These are phyloP conservation scores for Hippocampus barbouri DNA, from an alignment of 2,113 vertebrate species.

Conservation along the genomic window DNA sequence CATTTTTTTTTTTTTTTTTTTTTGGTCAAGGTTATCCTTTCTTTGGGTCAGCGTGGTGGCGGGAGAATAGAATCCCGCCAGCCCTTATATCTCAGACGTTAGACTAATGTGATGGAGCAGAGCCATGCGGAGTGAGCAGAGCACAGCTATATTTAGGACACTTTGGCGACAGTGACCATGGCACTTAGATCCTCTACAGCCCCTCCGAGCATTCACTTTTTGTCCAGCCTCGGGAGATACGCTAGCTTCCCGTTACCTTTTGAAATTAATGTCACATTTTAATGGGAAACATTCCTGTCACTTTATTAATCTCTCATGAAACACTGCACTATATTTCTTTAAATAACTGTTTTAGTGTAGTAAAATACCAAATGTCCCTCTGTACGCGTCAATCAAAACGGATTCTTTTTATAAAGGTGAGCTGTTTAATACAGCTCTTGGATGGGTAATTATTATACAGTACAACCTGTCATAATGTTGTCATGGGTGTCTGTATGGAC, in stretches of 20 bases:
- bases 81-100: slow-evolving; percentile 36
- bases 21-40: slow-evolving; percentile 22
- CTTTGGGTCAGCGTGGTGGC: slow-evolving; percentile 23
- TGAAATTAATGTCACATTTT: slow-evolving; percentile 49
- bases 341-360: background rate
- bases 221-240: slow-evolving; percentile 50
- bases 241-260: slow-evolving; percentile 40
- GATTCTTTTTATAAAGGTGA: background rate
- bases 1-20: slow-evolving; percentile 9
- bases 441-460: background rate
- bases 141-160: slow-evolving; percentile 61
- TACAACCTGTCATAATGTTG: background rate
- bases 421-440: background rate
- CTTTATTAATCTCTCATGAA: slow-evolving; percentile 11
- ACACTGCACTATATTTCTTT: background rate
- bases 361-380: slow-evolving; percentile 1
- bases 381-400: background rate
- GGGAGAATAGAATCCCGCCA: slow-evolving; percentile 22
- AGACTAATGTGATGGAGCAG: slow-evolving; percentile 56
- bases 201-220: slow-evolving; percentile 47
- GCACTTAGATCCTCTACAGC: slow-evolving; percentile 52
- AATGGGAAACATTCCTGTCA: slow-evolving; percentile 35
- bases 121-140: slow-evolving; percentile 32
- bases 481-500: background rate
- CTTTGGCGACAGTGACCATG: slow-evolving; percentile 49